These are phyloP conservation scores for Eudorcas thomsonii DNA, from an alignment of 2,113 vertebrate genomes.

Conservation along the genomic window DNA sequence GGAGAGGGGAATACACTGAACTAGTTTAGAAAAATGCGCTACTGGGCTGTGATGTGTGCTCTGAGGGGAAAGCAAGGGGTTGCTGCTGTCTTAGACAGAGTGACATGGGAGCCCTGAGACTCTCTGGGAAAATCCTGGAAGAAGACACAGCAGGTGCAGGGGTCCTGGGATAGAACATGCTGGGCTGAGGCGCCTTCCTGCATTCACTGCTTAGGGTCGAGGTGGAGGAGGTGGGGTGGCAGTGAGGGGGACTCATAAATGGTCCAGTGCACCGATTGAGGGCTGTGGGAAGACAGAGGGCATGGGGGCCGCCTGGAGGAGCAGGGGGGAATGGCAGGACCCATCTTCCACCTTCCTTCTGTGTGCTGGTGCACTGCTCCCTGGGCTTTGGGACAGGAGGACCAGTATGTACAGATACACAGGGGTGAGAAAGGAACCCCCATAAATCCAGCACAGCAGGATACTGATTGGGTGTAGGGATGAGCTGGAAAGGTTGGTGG, in stretches of 20 bases:
- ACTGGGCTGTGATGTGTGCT: fast-evolving
- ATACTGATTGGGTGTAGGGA: not conserved
- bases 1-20: not conserved
- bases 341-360: not conserved
- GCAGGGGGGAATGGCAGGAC: not conserved
- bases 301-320: not conserved
- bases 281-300: not conserved
- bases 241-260: not conserved
- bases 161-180: not conserved
- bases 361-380: not conserved
- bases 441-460: not conserved
- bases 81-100: fast-evolving
- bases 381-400: not conserved
- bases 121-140: not conserved
- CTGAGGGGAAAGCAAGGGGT: too few species aligned
- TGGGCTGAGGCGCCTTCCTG: not conserved
- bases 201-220: not conserved
- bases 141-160: fast-evolving
- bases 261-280: not conserved
- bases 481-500: not conserved
- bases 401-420: not conserved
- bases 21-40: fast-evolving
- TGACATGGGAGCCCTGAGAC: fast-evolving
- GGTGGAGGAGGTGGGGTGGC: fast-evolving
- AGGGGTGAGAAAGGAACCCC: not conserved